Conservation (phyloP, 2,113 vertebrate genomes). For the Stercorarius parasiticus region DNA sequence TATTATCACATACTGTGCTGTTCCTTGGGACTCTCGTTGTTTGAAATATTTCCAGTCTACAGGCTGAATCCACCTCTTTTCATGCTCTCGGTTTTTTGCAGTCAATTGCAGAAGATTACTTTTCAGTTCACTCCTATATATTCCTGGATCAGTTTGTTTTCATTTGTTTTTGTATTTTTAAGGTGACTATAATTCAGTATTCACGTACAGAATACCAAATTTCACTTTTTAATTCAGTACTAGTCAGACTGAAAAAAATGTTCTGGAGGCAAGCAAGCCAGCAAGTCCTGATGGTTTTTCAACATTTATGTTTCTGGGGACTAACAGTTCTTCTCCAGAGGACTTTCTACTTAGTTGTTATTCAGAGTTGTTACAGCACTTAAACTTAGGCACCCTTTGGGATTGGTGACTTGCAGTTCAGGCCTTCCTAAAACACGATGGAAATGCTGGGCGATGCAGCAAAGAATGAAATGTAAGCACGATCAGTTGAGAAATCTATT, state of each 20-base stretch:
- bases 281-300: conserved; percentile 13
- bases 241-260: not conserved
- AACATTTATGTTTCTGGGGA: conserved; percentile 9
- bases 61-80: not conserved
- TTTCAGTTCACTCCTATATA: not conserved
- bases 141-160: not conserved
- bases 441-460: not conserved
- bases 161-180: not conserved
- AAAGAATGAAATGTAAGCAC: not conserved
- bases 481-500: not conserved
- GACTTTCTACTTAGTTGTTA: conserved; percentile 19
- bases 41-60: not conserved
- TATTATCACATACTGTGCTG: not conserved
- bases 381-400: not conserved
- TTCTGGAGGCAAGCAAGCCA: conserved; percentile 10
- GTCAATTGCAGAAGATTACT: not conserved
- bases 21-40: not conserved
- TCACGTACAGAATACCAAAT: not conserved
- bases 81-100: not conserved
- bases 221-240: conserved; percentile 6
- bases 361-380: conserved; percentile 26
- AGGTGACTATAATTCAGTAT: not conserved
- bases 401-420: not conserved
- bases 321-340: not conserved
- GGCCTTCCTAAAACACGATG: not conserved